Base-by-base conservation (phyloP, 2,888 invertebrate genomes). In the Cynaeus angustus region DNA sequence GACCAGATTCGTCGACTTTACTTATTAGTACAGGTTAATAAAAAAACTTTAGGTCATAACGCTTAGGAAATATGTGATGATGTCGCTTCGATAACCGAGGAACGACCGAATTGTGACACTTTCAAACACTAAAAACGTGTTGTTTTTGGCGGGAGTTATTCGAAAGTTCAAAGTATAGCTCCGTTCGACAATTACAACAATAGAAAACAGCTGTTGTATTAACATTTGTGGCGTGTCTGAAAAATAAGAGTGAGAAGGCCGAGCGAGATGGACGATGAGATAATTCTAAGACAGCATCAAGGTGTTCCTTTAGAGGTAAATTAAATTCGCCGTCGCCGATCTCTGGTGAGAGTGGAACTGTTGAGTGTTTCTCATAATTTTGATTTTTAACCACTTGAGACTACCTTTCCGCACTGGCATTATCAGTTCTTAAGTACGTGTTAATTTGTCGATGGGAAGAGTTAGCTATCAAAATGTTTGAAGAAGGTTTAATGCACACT, bases 271-370 rank as follows among this genome's bases (percentile, higher is more conserved):
- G 67, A 50, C 61, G 72, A 74, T 66, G 66, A 69, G 72, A 71
- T 73, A 73, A 74, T 73, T 72, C 69, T 67, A 67, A 74, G 68
- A 71, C 70, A 68, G 64, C 69, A 67, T 70, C 72, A 68, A 73
- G 72, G 74, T 74, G 72, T 73, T 73, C 61, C 66, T 73, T 59
- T 61, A 50, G 58, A 67, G 66, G 71, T 65, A 71, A 72, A 72
- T 71, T 69, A 67, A 67, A 69, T 71, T 52, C 52, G 38, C 26
- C 10, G 62, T 16, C n/a, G 58, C 10, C 56, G 30, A 52, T 50
- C 43, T 66, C 48, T 21, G 48, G 53, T 70, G 66, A 64, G 70
- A 66, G 66, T 61, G 55, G 41, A 62, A 68, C 10, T 53, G 58
- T 66, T 7, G 55, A 52, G 45, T 55, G 66, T 72, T 72, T 72